These are phyloP conservation scores for Timema podura DNA, from an alignment of 2,888 invertebrate species.

Conservation along the genomic window DNA sequence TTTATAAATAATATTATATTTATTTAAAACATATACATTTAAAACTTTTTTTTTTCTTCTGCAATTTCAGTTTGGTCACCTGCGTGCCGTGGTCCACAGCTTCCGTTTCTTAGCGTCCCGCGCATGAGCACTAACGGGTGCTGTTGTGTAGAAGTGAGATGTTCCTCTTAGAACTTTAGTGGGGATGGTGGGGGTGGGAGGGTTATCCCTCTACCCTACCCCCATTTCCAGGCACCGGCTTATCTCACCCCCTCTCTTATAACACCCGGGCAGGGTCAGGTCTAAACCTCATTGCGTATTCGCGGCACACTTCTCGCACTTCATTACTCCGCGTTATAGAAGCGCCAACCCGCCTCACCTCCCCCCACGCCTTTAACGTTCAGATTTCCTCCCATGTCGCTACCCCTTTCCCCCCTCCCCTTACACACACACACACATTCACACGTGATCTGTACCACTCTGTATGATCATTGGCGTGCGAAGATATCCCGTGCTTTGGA, in stretches of 20 bases:
- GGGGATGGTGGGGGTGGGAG: neutral
- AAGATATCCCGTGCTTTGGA: too few species aligned
- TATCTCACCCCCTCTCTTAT: neutral
- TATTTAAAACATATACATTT: too few species aligned
- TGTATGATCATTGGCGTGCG: too few species aligned
- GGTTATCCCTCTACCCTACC: too few species aligned
- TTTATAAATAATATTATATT: too few species aligned
- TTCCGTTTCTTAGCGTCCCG: too few species aligned
- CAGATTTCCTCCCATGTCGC: neutral
- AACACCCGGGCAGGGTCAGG: neutral
- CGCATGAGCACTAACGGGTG: too few species aligned
- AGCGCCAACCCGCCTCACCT: neutral
- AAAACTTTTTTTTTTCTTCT: too few species aligned
- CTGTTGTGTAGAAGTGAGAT: neutral
- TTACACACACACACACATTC: too few species aligned
- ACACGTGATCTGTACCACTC: too few species aligned
- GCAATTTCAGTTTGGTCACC: too few species aligned
- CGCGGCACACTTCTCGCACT: conserved; percentile 28
- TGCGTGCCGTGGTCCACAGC: too few species aligned
- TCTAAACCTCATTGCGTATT: conserved; percentile 21
- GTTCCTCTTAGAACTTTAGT: neutral
- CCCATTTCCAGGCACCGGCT: neutral
- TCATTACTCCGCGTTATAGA: conserved; percentile 27
- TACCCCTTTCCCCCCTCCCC: neutral
- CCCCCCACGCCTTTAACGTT: neutral